Base-by-base conservation (phyloP, 2,888 invertebrate species). In the Cataglyphis cursor region DNA sequence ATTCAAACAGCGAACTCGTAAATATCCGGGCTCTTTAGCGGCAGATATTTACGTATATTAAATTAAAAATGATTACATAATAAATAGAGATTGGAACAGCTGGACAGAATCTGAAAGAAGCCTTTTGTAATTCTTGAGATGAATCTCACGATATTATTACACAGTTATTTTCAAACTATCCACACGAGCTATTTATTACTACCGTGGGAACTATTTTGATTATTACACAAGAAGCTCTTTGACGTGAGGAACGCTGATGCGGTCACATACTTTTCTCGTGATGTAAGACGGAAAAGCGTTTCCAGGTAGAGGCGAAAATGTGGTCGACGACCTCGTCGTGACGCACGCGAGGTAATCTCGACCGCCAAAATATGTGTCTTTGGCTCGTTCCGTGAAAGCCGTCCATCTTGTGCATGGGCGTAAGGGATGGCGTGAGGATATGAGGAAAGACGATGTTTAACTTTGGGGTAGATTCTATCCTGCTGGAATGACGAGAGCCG, bases 291-390 rank as follows among this genome's bases (percentile, higher is more conserved):
- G 81, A 82, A 84, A 82, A 81, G 28, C 88, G 88, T 82, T 84
- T 70, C 82, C 83, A 86, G 81, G 65, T 84, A 84, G 85, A 44
- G 76, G 85, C 15, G 80, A 81, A 84, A 84, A 83, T 72, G 84
- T 72, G 81, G 85, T 84, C 86, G 82, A 81, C 83, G 85, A 89
- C 82, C 87, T 44, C 81, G 75, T 64, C 82, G 64, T 84, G 82
- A 82, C 89, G 87, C 83, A 81, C 81, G 78, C 81, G 35, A 18
- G 15, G 15, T 78, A 38, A 76, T 76, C 51, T 24, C 57, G 76
- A 48, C 74, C 28, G 62, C 10, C 64, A 21, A 72, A 72, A 41
- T 72, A 41, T 54, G 21, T 72, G 57, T 59, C 31, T 51, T 70
- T 73, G 21, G 78, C 41, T 73, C 57, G 31, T 31, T 5, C n/a